Evolutionary conservation across 2,888 invertebrate genomes (phyloP), one percentile per base, ranked within the genome.

Genomic region (Himalopsyche anomala): DNA sequence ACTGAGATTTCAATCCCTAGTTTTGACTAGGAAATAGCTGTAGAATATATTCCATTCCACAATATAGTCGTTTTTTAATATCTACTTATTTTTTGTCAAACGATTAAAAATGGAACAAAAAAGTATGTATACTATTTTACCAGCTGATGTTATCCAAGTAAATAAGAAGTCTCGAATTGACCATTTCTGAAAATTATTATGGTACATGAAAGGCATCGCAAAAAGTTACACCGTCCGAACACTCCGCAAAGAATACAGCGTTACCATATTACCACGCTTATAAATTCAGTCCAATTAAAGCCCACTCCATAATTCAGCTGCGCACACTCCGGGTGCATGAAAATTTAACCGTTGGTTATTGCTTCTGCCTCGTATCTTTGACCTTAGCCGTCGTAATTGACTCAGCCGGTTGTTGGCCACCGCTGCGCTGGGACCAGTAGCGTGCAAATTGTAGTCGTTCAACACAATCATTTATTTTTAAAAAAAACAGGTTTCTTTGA

Each of bases 331-430:
- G 74, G 36, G 74, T 36, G 74, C 74, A 74, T 74, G 74, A 74
- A 74, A 74, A 36, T 38, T 74, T 74, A 74, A 74, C 74, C 74
- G 74, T 74, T 74, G 74, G 74, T 74, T 74, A 74, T 74, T 74
- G 74, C 74, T 36, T 74, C 74, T 74, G 38, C 74, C 74, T 11
- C 36, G n/a, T 74, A 74, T 38, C 74, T 74, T 74, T 74, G 74
- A 36, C 74, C 74, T 74, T 74, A 74, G 19, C 74, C 11, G 38
- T 9, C 28, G 74, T 38, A 74, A 74, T 74, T 74, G 74, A 15
- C 74, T 74, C 15, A 74, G 36, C 74, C 38, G 15, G 38, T 28
- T 36, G 74, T 74, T 74, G 74, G 74, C 74, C 38, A 74, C 74
- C 38, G 74, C 74, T 74, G 74, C 74, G 74, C 36, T 74, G 2